These are phyloP conservation scores for Lepus oiostolus DNA, from an alignment of 2,797 vertebrate genomes.

Conservation along the genomic window DNA sequence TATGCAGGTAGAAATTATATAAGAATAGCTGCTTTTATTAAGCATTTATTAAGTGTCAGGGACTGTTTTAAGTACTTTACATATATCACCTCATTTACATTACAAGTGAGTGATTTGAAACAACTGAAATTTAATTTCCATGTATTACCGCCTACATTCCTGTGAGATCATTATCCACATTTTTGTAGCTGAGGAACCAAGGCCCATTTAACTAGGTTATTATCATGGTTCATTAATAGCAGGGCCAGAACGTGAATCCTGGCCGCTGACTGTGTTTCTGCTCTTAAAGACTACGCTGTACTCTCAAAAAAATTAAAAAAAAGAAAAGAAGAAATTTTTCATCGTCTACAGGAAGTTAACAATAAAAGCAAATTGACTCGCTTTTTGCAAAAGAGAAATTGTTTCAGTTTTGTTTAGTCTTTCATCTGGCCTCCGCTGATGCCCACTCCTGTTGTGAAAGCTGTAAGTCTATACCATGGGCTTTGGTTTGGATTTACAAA, in stretches of 20 bases:
- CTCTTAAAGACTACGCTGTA: neutral
- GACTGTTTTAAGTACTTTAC: constrained; percentile 67
- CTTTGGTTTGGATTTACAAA: neutral
- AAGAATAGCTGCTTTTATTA: constrained; percentile 63
- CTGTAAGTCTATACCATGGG: fast-evolving
- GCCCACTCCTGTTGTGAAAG: neutral
- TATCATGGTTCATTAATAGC: neutral
- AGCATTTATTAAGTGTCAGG: constrained; percentile 70
- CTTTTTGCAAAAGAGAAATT: constrained; percentile 11
- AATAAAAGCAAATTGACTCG: neutral
- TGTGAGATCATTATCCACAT: constrained; percentile 61
- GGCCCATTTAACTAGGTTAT: constrained; percentile 26
- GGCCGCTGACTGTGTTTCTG: neutral
- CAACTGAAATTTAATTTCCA: constrained; percentile 73
- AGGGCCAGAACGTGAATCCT: neutral
- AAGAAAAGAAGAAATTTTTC: neutral
- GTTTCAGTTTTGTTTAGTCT: neutral
- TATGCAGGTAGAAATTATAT: constrained; percentile 38
- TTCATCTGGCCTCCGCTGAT: neutral
- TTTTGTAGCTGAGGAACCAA: constrained; percentile 56
- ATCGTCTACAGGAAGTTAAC: neutral
- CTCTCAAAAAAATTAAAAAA: neutral
- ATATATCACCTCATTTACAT: constrained; percentile 71
- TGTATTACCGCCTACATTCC: constrained; percentile 52
- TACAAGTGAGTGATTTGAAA: constrained; percentile 76